These are phyloP conservation scores for Tachina grossa DNA, from an alignment of 2,888 invertebrate genomes.

Conservation along the genomic window DNA sequence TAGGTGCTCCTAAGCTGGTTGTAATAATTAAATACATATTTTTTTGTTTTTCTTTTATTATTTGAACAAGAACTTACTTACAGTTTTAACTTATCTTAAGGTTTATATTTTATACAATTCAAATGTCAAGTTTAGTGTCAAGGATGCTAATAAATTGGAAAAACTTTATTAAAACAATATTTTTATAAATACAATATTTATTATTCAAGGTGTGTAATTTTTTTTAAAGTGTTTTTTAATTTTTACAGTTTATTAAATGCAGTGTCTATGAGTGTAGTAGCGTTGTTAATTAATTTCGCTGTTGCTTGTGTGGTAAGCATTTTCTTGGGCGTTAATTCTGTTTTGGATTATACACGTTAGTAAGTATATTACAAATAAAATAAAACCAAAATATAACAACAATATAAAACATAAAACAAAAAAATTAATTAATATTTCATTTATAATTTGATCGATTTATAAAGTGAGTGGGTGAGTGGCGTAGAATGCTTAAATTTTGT, in stretches of 20 bases:
- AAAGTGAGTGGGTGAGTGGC: slow-evolving; percentile 52
- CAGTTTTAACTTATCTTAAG: slow-evolving; percentile 52
- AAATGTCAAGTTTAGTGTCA: slow-evolving; percentile 3
- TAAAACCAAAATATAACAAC: background rate
- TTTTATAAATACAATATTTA: slow-evolving; percentile 34
- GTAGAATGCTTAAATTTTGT: slow-evolving; percentile 40
- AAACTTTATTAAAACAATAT: background rate
- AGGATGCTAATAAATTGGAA: slow-evolving; percentile 6
- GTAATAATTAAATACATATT: slow-evolving; percentile 11
- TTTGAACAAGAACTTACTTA: slow-evolving; percentile 62
- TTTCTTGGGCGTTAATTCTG: slow-evolving; percentile 49
- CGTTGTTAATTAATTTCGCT: slow-evolving; percentile 28
- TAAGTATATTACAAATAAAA: slow-evolving; percentile 8
- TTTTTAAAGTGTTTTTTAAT: background rate
- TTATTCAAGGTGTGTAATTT: slow-evolving; percentile 9
- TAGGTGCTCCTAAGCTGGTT: slow-evolving; percentile 68
- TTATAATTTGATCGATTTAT: slow-evolving; percentile 33
- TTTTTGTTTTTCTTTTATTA: slow-evolving; percentile 9
- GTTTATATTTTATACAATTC: slow-evolving; percentile 27
- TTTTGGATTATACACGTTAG: background rate
- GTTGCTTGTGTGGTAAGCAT: slow-evolving; percentile 70
- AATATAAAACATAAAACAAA: slow-evolving; percentile 41
- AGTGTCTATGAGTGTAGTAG: background rate
- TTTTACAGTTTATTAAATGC: slow-evolving; percentile 32
- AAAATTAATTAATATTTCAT: slow-evolving; percentile 29